These are phyloP conservation scores for Naja naja DNA, from an alignment of 2,113 vertebrate genomes.

Conservation along the genomic window DNA sequence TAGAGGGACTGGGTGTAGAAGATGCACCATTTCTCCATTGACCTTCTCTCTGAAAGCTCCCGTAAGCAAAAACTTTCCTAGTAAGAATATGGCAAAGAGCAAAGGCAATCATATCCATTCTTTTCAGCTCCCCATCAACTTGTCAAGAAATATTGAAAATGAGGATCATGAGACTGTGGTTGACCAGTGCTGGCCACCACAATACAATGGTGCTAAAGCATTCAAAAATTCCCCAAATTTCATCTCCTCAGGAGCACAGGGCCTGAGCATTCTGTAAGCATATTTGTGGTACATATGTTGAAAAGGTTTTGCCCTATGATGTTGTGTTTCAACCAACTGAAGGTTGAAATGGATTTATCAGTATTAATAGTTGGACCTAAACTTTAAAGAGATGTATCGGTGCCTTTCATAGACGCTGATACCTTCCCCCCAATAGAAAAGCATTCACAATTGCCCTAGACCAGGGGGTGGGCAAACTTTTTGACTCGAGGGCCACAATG, in stretches of 20 bases:
- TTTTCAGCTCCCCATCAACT: neutral
- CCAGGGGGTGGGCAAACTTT: too few relatives aligned
- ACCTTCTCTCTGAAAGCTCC: neutral
- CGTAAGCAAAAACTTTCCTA: neutral
- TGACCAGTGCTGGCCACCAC: neutral
- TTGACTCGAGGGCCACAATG: too few relatives aligned
- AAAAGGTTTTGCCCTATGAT: neutral
- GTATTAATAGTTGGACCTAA: neutral
- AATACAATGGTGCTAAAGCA: neutral
- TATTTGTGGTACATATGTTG: neutral
- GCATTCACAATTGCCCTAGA: neutral
- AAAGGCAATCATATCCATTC: neutral
- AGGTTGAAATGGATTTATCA: neutral
- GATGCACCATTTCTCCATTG: neutral
- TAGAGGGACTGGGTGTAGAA: neutral
- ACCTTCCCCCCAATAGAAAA: neutral
- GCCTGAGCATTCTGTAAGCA: neutral
- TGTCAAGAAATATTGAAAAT: neutral
- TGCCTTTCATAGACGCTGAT: neutral
- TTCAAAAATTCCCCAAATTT: neutral
- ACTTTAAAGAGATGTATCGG: neutral
- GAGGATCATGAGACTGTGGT: neutral
- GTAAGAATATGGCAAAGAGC: neutral
- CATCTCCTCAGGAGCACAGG: neutral
- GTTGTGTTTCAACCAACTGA: neutral